Conservation (phyloP, 1,140 invertebrate species). For the Drosophila arizonae region DNA sequence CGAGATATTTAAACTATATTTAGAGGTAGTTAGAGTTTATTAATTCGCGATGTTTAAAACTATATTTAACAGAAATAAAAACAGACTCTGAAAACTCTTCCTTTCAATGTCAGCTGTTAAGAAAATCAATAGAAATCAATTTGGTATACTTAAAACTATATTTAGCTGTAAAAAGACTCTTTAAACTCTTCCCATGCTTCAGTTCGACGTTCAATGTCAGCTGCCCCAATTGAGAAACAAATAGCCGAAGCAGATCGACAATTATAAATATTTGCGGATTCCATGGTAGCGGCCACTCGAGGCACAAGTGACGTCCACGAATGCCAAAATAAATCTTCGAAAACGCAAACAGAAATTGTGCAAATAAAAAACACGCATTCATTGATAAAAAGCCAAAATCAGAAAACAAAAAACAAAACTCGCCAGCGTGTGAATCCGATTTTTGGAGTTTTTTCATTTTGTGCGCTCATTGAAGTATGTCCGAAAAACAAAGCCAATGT, state of each 20-base stretch:
- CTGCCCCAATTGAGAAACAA: conserved; percentile 39
- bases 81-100: not conserved
- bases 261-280: conserved; percentile 54
- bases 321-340: conserved; percentile 30
- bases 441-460: not conserved
- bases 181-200: not conserved
- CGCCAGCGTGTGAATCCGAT: conserved; percentile 56
- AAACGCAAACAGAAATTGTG: conserved; percentile 12
- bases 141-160: not conserved
- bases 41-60: not conserved
- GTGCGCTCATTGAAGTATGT: conserved; percentile 37
- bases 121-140: no score
- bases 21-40: no score
- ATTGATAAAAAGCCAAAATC: conserved; percentile 48
- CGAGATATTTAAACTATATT: not conserved
- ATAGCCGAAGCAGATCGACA: not conserved
- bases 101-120: no score
- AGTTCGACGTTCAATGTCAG: conserved; percentile 54
- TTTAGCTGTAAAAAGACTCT: not conserved
- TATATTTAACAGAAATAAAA: not conserved
- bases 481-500: conserved; percentile 65
- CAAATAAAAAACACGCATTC: conserved; percentile 46
- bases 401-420: conserved; percentile 17
- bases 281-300: conserved; percentile 40
- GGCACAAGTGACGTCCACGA: conserved; percentile 52